Base-by-base conservation (phyloP, 2,113 vertebrate species). In the Lophura nycthemera region DNA sequence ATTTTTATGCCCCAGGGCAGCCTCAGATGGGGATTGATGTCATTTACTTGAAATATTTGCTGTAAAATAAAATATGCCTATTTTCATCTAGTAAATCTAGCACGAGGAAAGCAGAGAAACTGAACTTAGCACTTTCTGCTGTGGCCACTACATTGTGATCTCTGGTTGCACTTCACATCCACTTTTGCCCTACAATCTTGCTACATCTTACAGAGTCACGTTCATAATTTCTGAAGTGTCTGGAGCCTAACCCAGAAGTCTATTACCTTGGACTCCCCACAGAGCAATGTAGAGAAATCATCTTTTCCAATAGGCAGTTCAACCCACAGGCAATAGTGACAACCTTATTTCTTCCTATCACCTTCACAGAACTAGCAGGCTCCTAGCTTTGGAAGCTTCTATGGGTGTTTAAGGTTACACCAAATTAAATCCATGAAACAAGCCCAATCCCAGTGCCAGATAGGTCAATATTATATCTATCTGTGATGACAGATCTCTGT, bases 1-100 rank as follows among this genome's bases (percentile, higher is more conserved):
- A 95, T 95, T 92, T 93, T 91, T 81, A 92, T 86, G 91, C 94
- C 90, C 93, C 65, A 83, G 93, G 94, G 91, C 83, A 94, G 85
- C 64, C 88, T 97, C 93, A 86, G 91, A 88, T 88, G 79, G 85
- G 78, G 64, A 85, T 71, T 94, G 89, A 95, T 94, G 89, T 90
- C n/a, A 95, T 86, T 94, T 91, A 72, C 76, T 95, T 78, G 85
- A 95, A 95, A 92, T 94, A 96, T 91, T 89, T 95, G 83, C 91
- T 94, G 72, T 69, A 88, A 91, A 96, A 88, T 92, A 91, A 88
- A 89, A 92, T 86, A 81, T 86, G 89, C 36, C 95, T 91, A 86
- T 88, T 95, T 92, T 67, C 85, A 91, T 70, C 89, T 77, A 86
- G 69, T 64, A 84, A 94, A 92, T 81, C 27, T 57, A 88, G 72